These are phyloP conservation scores for Noctuana brunneofusca DNA, from an alignment of 2,888 invertebrate genomes.

Conservation along the genomic window DNA sequence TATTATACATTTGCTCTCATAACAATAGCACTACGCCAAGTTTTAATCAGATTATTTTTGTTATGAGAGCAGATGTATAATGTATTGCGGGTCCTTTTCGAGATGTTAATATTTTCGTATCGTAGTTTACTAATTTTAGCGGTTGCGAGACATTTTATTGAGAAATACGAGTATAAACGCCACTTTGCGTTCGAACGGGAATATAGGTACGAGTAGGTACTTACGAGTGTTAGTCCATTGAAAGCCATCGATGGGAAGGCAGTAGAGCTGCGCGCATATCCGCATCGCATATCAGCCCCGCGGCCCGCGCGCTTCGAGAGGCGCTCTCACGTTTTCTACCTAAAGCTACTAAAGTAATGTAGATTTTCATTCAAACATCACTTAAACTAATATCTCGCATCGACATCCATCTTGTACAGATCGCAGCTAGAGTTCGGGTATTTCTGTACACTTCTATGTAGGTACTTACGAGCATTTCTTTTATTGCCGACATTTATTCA, in stretches of 20 bases:
- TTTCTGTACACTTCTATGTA: constrained; percentile 23
- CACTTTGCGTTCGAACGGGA: neutral
- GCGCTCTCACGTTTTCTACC: constrained; percentile 49
- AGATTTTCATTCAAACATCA: constrained; percentile 50
- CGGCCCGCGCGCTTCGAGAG: neutral
- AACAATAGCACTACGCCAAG: constrained; percentile 36
- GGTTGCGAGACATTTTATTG: constrained; percentile 39
- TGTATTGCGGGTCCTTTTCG: constrained; percentile 50
- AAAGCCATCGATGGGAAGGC: neutral
- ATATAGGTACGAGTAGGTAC: too few relatives aligned
- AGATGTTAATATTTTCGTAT: constrained; percentile 68
- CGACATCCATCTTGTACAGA: constrained; percentile 38
- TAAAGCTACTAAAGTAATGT: constrained; percentile 48
- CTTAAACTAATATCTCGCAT: constrained; percentile 40
- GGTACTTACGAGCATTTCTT: neutral
- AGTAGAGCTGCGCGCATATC: constrained; percentile 39
- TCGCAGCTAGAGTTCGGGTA: constrained; percentile 30
- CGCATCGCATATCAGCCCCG: constrained; percentile 56
- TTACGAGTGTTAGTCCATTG: too few relatives aligned
- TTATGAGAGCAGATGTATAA: constrained; percentile 42
- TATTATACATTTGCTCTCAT: too few relatives aligned
- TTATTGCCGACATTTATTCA: constrained; percentile 11
- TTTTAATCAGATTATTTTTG: constrained; percentile 73
- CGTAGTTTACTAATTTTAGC: constrained; percentile 59
- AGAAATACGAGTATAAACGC: neutral